Base-by-base conservation (phyloP, 2,113 vertebrate species). In the Xiphophorus maculatus region DNA sequence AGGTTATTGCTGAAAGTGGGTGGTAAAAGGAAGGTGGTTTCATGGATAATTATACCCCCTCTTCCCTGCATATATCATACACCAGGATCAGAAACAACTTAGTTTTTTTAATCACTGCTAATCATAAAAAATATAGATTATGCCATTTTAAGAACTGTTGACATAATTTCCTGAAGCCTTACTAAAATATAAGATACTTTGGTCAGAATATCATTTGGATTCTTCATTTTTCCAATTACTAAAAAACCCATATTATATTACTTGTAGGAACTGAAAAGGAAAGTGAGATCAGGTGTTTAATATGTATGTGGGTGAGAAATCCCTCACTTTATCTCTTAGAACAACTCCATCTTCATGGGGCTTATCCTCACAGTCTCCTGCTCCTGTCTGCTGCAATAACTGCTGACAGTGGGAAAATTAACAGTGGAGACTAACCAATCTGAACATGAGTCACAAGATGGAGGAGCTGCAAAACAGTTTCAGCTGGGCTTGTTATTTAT, bases 41-140 rank as follows among this genome's bases (percentile, higher is more conserved):
- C 78, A 85, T 89, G 83, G 83, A 88, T 64, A 68, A 77, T 60
- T 11, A 69, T 44, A 76, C 63, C 4, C 32, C 27, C 30, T 30
- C 30, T 30, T 3, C 30, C 30, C 30, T 30, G 44, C 62, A 6
- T 2, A 8, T 48, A 48, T 19, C 44, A 5, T 30, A 6, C 14
- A 64, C 0, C 11, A 4, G 37, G 63, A 60, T 48, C 19, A 29
- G 22, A 71, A 71, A 27, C 32, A 13, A 10, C 9, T n/a, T 7
- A 0, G 19, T 10, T 5, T 25, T 40, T 25, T 54, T 54, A 25
- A 54, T 58, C 51, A n/a, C 25, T 25, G 25, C 25, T 58, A n/a
- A 58, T 58, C 22, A 58, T 58, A 10, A n/a, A 58, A 58, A 51
- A 9, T 3, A 11, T 37, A 51, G 44, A n/a, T 25, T 9, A n/a